These are phyloP conservation scores for Microchirus variegatus DNA, from an alignment of 2,797 vertebrate genomes.

Conservation along the genomic window DNA sequence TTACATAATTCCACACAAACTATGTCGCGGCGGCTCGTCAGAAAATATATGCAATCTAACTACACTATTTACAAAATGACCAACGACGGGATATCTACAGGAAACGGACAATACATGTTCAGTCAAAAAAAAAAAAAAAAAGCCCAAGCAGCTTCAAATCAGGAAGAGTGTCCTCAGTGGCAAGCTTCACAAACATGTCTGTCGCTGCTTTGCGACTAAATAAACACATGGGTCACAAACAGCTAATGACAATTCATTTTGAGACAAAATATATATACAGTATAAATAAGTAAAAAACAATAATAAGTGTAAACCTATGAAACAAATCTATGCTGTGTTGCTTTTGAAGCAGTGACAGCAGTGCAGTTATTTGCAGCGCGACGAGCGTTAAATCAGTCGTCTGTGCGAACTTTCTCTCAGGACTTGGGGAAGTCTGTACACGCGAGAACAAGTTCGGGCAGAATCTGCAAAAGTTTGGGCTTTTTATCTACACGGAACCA, in stretches of 20 bases:
- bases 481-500: no score
- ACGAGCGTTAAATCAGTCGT: no score
- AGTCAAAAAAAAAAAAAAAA: no score
- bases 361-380: no score
- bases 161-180: neutral
- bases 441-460: no score
- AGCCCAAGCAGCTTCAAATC: neutral
- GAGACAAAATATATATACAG: conserved; percentile 50
- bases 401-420: no score
- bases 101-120: conserved; percentile 8
- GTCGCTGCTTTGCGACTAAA: neutral
- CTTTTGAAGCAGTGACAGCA: no score
- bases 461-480: no score
- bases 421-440: no score
- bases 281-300: conserved; percentile 53
- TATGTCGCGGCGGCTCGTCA: conserved; percentile 59
- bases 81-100: conserved; percentile 12
- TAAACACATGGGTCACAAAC: conserved; percentile 13
- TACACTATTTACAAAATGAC: conserved; percentile 76
- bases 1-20: conserved; percentile 41
- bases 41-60: conserved; percentile 75
- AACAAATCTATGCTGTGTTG: no score
- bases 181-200: neutral
- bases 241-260: conserved; percentile 23
- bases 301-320: neutral